Evolutionary conservation across 2,888 invertebrate genomes (phyloP), one percentile per base, ranked within the genome.

Genomic region (Idaea straminata): DNA sequence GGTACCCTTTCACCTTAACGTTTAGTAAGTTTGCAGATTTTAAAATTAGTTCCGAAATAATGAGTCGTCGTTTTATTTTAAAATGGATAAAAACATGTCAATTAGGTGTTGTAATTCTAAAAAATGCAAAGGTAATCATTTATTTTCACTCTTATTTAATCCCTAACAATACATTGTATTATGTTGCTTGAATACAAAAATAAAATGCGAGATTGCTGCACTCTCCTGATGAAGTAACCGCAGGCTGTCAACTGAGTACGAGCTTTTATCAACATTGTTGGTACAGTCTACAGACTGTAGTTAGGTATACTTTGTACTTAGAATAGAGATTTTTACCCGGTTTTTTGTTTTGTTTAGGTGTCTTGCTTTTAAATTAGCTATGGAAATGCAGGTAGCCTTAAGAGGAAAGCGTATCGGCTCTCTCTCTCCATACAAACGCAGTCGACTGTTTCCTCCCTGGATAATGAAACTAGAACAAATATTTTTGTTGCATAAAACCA

Each of bases 221-320:
- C 47, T 47, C 13, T 35, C 65, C 62, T 63, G 67, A 66, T 65
- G 65, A 58, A 62, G 60, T 65, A 63, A 69, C 72, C 70, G 65
- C 70, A 67, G 61, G 61, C 62, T 70, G 68, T 68, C 69, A 69
- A 69, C 67, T 62, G 70, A 63, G 62, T 47, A 47, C 47, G 47
- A 2, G 47, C 47, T 47, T 47, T 47, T 47, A 47, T 47, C 47
- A 47, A 47, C 47, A 47, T 13, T 47, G 47, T 47, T 10, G 47
- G 47, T 47, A 13, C 10, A 47, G 47, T 4, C 47, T 7, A 13
- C 10, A 7, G 47, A 25, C 25, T 25, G 25, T 25, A 25, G 47
- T 10, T 47, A 47, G 10, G 47, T 47, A 47, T 7, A 47, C 47
- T 47, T 47, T 47, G 47, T 47, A 7, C 47, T 47, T 47, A 47